phyloP scores from a whole-genome alignment of 2,888 invertebrate genomes.

The Rhaphigaster nebulosa region DNA sequence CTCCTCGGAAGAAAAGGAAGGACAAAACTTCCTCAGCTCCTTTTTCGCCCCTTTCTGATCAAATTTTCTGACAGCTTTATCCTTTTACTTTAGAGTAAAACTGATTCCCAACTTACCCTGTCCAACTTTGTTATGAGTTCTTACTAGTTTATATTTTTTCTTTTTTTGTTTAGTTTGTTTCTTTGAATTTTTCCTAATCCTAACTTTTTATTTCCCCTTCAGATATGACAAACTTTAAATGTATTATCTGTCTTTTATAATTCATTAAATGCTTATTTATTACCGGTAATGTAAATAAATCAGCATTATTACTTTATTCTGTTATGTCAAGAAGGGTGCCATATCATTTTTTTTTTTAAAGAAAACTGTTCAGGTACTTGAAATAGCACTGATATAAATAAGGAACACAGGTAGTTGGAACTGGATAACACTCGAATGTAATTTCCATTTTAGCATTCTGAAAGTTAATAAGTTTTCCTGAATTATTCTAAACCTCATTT shows the following conservation, averaged over 20 bases:
- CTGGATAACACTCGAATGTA: too few relatives aligned
- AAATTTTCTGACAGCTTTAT: conserved; percentile 43
- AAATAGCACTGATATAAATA: too few relatives aligned
- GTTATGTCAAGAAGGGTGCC: too few relatives aligned
- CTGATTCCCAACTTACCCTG: conserved; percentile 19
- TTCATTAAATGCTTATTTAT: too few relatives aligned
- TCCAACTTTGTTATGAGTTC: conserved; percentile 28
- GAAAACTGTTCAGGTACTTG: too few relatives aligned
- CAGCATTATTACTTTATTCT: too few relatives aligned
- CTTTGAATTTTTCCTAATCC: background rate
- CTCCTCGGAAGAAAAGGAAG: background rate
- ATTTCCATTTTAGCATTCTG: too few relatives aligned
- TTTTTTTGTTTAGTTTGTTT: background rate
- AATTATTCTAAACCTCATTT: too few relatives aligned
- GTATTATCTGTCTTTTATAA: background rate
- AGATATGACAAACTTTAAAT: background rate
- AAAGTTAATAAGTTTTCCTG: too few relatives aligned
- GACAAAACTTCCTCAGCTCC: conserved; percentile 2
- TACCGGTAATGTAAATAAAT: too few relatives aligned
- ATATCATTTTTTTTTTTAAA: too few relatives aligned
- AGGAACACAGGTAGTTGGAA: too few relatives aligned
- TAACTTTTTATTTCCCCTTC: background rate
- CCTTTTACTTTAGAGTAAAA: conserved; percentile 21
- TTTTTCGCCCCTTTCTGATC: conserved; percentile 18
- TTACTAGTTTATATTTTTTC: background rate